phyloP scores from a whole-genome alignment of 2,888 invertebrate genomes.

The Lacanobia wlatinum region DNA sequence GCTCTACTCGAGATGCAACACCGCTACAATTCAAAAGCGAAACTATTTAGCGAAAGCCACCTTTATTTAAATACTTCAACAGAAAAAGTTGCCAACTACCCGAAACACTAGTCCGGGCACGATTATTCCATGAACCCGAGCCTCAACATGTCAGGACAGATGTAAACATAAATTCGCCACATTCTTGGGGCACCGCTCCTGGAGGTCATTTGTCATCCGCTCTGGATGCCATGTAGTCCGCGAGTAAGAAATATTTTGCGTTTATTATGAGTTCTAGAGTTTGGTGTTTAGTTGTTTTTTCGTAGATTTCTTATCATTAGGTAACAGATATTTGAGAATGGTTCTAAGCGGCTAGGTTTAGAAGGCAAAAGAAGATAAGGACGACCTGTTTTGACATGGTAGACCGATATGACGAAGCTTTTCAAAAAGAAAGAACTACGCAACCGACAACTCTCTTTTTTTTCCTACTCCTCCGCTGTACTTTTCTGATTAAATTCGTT shows the following conservation, averaged over 20 bases:
- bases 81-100: constrained; percentile 45
- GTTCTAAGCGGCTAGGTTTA: not conserved
- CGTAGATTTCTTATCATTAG: not conserved
- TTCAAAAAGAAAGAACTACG: too few species aligned
- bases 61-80: constrained; percentile 8
- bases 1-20: not conserved
- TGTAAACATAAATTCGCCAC: constrained; percentile 69
- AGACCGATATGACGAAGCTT: not conserved
- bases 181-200: constrained; percentile 62
- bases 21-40: not conserved
- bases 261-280: constrained; percentile 33
- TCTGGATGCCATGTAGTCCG: constrained; percentile 49
- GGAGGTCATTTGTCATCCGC: constrained; percentile 71
- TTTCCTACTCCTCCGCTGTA: too few species aligned
- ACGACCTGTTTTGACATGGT: not conserved
- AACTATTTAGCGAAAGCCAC: not conserved
- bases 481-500: too few species aligned
- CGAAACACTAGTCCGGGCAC: constrained; percentile 17
- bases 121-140: constrained; percentile 34
- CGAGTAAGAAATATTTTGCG: constrained; percentile 38
- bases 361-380: not conserved
- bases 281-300: constrained; percentile 16
- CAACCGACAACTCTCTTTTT: too few species aligned
- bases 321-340: not conserved
- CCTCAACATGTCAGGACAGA: constrained; percentile 51